Conservation (phyloP, 2,797 vertebrate species). For the Spinibarbus caldwelli region DNA sequence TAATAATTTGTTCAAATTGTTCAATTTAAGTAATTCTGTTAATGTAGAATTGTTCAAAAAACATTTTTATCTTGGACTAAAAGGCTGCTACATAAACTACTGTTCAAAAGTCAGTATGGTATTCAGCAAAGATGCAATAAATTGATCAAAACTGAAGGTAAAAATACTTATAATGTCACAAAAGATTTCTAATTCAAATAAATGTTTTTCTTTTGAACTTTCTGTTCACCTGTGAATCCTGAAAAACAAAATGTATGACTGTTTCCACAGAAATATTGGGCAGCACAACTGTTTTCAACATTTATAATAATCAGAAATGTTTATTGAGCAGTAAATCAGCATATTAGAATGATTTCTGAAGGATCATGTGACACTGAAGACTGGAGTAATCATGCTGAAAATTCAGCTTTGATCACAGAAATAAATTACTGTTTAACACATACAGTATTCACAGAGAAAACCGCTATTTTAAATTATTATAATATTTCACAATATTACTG, state of each 20-base stretch:
- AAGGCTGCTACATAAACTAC: background rate
- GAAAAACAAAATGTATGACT: background rate
- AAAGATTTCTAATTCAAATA: background rate
- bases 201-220: background rate
- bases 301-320: background rate
- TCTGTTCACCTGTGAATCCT: background rate
- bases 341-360: background rate
- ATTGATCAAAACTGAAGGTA: background rate
- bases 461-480: background rate
- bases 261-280: background rate
- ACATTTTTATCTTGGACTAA: background rate
- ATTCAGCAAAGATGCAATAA: background rate
- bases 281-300: background rate
- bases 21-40: background rate
- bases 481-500: background rate
- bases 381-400: background rate
- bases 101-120: background rate
- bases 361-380: background rate
- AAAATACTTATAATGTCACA: background rate
- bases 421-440: background rate
- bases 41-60: background rate
- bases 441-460: background rate
- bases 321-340: background rate
- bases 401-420: background rate
- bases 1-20: background rate